phyloP scores from a whole-genome alignment of 2,888 invertebrate species.

The Apomyelois bistriatella region DNA sequence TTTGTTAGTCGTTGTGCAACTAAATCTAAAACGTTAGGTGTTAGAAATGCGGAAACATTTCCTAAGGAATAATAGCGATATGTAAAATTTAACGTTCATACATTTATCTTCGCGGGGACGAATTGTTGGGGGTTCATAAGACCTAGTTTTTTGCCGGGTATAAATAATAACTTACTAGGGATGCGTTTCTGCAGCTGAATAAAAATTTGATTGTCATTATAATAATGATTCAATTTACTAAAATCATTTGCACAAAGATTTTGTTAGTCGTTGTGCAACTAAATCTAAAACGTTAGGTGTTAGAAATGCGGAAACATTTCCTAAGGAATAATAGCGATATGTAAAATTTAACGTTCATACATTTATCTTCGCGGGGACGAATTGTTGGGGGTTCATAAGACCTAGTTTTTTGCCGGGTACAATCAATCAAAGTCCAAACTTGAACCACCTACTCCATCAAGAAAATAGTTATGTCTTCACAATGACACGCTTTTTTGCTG shows the following conservation, averaged over 20 bases:
- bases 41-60: not conserved
- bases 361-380: not conserved
- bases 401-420: not conserved
- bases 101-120: not conserved
- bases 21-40: too few species aligned
- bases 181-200: too few species aligned
- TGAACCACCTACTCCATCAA: not conserved
- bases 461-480: not conserved
- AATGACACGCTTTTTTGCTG: not conserved
- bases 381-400: not conserved
- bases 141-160: not conserved
- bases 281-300: too few species aligned
- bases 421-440: conserved; percentile 5
- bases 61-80: not conserved
- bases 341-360: not conserved
- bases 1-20: too few species aligned
- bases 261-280: too few species aligned
- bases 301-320: not conserved
- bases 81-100: not conserved
- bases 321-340: not conserved
- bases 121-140: not conserved
- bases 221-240: too few species aligned
- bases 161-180: too few species aligned
- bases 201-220: too few species aligned
- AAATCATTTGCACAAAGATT: too few species aligned